Evolutionary conservation across 2,113 vertebrate genomes (phyloP).

Genomic region (Crocuta crocuta): DNA sequence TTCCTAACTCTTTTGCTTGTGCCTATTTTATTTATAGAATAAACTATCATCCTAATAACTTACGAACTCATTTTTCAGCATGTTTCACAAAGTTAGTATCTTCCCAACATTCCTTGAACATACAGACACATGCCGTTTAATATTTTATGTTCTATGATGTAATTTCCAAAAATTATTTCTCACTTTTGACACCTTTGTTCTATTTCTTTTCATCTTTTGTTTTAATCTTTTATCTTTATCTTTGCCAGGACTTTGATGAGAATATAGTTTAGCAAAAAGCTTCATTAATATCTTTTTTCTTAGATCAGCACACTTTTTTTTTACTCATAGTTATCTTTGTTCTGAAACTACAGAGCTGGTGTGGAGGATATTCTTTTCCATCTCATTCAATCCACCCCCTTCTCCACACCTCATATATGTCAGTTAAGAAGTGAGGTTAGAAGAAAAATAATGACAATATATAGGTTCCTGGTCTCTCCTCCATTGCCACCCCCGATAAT

Average conservation of each 20-base stretch:
- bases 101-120: neutral
- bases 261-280: neutral
- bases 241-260: neutral
- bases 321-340: neutral
- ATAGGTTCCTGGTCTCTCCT: neutral
- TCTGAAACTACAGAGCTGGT: neutral
- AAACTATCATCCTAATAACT: neutral
- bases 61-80: neutral
- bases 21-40: slow-evolving; percentile 7
- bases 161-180: neutral
- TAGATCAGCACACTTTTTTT: neutral
- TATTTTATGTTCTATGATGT: neutral
- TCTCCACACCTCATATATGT: neutral
- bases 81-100: neutral
- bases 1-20: neutral
- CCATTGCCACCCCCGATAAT: neutral
- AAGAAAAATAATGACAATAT: neutral
- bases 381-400: neutral
- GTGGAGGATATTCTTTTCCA: neutral
- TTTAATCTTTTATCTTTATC: no score
- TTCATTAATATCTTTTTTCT: neutral
- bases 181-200: neutral
- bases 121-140: neutral
- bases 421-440: neutral
- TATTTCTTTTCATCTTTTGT: neutral